These are phyloP conservation scores for Belonocnema kinseyi DNA, from an alignment of 1,140 invertebrate species.

Conservation along the genomic window DNA sequence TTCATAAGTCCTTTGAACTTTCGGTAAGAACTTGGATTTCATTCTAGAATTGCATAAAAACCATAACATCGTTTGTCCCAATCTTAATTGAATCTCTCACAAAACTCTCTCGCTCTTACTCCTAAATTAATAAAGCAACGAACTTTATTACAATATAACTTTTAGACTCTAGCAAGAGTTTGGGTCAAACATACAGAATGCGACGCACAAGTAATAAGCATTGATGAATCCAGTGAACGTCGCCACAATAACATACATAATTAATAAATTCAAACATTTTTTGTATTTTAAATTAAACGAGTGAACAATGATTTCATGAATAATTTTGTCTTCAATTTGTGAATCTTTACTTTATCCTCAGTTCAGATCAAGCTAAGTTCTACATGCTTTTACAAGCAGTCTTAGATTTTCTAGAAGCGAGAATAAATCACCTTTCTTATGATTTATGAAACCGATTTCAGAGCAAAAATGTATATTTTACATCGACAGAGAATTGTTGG, in stretches of 20 bases:
- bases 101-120: slow-evolving; percentile 17
- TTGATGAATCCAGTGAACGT: neutral
- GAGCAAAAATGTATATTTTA: slow-evolving; percentile 3
- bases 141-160: slow-evolving; percentile 2
- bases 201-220: neutral
- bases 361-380: too few relatives aligned
- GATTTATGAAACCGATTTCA: slow-evolving; percentile 1
- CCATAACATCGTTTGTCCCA: neutral
- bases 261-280: too few relatives aligned
- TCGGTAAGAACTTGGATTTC: slow-evolving; percentile 11
- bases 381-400: neutral
- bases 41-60: slow-evolving; percentile 16
- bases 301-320: too few relatives aligned
- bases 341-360: too few relatives aligned
- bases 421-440: neutral
- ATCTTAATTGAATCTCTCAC: slow-evolving; percentile 1
- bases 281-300: too few relatives aligned
- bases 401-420: neutral
- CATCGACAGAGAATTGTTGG: slow-evolving; percentile 1
- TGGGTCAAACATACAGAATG: neutral
- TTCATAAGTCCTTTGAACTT: neutral
- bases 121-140: slow-evolving; percentile 2
- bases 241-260: neutral
- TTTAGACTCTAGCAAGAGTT: neutral
- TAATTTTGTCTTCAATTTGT: too few relatives aligned